A percentile compares a stretch with the other conserved stretches of the same genome.
phyloP scores from a whole-genome alignment of 2,888 invertebrate genomes.

The Brachyptera risi region DNA sequence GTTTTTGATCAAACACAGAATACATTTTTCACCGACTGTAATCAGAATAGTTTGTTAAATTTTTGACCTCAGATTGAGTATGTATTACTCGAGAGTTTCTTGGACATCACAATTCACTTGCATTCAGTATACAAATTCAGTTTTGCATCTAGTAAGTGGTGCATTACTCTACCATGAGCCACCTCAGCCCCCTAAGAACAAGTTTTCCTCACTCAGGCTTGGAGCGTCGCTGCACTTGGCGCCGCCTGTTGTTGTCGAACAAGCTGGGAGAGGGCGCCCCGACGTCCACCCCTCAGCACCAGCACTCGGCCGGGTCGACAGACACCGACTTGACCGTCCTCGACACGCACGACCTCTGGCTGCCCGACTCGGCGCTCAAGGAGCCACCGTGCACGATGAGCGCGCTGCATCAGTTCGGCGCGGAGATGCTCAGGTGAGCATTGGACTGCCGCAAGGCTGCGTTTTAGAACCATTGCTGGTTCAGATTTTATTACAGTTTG shows the following conservation, averaged over 20 bases:
- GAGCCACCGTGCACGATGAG: slow-evolving; percentile 80
- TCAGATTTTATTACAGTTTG: too few relatives aligned
- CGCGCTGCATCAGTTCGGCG: slow-evolving; percentile 80
- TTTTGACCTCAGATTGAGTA: too few relatives aligned
- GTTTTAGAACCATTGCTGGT: too few relatives aligned
- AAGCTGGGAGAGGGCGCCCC: slow-evolving; percentile 17
- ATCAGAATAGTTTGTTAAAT: too few relatives aligned
- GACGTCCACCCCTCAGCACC: slow-evolving; percentile 50
- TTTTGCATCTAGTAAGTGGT: too few relatives aligned
- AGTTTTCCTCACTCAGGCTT: slow-evolving; percentile 14
- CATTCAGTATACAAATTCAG: too few relatives aligned
- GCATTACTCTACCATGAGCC: not conserved
- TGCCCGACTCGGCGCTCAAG: slow-evolving; percentile 57
- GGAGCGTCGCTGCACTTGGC: slow-evolving; percentile 76
- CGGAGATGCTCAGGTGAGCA: slow-evolving; percentile 77
- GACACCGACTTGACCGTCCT: slow-evolving; percentile 81
- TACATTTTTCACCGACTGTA: too few relatives aligned
- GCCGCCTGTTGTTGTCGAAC: slow-evolving; percentile 54
- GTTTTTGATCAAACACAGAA: too few relatives aligned
- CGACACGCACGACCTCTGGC: slow-evolving; percentile 80
- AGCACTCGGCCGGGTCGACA: slow-evolving; percentile 67
- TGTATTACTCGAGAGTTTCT: too few relatives aligned
- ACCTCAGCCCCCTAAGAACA: too few relatives aligned
- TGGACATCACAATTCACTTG: too few relatives aligned
- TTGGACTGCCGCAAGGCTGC: too few relatives aligned